Evolutionary conservation across 2,888 invertebrate genomes (phyloP).

Genomic region (Drosophila buzzatii): DNA sequence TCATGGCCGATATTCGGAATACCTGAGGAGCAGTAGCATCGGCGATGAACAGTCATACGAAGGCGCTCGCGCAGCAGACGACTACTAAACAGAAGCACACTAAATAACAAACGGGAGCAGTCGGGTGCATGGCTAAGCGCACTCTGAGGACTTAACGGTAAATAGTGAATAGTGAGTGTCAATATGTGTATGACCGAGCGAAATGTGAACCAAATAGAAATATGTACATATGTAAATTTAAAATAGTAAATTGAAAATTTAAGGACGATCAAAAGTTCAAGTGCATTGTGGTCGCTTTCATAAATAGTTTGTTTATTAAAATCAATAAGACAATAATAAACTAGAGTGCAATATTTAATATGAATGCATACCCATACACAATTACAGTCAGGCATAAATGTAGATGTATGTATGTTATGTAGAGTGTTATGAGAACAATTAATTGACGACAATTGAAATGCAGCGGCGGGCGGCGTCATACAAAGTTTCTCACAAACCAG

Average conservation of each 20-base stretch:
- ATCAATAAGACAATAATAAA: slow-evolving; percentile 43
- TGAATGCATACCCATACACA: neutral
- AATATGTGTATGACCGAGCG: slow-evolving; percentile 4
- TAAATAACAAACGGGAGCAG: slow-evolving; percentile 15
- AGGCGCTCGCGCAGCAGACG: slow-evolving; percentile 62
- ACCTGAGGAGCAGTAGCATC: slow-evolving; percentile 56
- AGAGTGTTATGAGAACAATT: slow-evolving; percentile 53
- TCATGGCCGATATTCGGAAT: slow-evolving; percentile 72
- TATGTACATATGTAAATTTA: slow-evolving; percentile 4
- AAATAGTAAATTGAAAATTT: slow-evolving; percentile 6
- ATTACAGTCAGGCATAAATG: slow-evolving; percentile 20
- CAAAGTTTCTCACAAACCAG: slow-evolving; percentile 57
- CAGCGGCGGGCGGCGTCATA: slow-evolving; percentile 47
- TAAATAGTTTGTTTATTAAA: slow-evolving; percentile 50
- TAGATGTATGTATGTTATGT: neutral
- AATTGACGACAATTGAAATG: slow-evolving; percentile 76
- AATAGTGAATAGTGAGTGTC: slow-evolving; percentile 9
- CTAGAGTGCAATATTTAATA: slow-evolving; percentile 31
- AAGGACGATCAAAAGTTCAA: slow-evolving; percentile 33
- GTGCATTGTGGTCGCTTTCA: slow-evolving; percentile 21
- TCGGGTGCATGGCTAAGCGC: slow-evolving; percentile 16
- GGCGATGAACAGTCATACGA: slow-evolving; percentile 52
- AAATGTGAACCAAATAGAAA: slow-evolving; percentile 16
- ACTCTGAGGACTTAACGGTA: slow-evolving; percentile 43
- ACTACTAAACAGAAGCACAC: slow-evolving; percentile 15